Conservation (phyloP, 1,140 invertebrate genomes). For the Magallana angulata region DNA sequence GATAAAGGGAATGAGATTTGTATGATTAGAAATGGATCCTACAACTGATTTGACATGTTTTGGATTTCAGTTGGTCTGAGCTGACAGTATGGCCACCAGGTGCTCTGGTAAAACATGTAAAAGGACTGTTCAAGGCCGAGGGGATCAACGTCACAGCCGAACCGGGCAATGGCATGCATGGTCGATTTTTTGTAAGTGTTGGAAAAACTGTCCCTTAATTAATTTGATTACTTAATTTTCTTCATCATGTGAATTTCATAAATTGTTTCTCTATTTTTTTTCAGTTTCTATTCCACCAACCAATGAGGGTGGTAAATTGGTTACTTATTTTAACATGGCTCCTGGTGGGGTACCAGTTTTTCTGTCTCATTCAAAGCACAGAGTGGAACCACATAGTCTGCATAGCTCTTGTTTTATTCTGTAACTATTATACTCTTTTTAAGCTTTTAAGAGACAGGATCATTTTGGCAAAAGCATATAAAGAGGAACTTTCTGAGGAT, state of each 20-base stretch:
- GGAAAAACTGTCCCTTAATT: not conserved
- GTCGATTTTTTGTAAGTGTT: slow-evolving; percentile 90
- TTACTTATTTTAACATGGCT: slow-evolving; percentile 87
- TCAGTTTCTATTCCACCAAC: slow-evolving; percentile 92
- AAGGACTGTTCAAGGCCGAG: slow-evolving; percentile 89
- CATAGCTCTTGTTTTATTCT: slow-evolving; percentile 89
- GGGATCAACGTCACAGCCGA: slow-evolving; percentile 88
- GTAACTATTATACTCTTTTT: slow-evolving; percentile 95
- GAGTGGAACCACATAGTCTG: slow-evolving; percentile 96
- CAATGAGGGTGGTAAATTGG: slow-evolving; percentile 88
- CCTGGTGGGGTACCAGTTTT: slow-evolving; percentile 88
- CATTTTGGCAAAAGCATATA: slow-evolving; percentile 82
- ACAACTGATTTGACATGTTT: not conserved
- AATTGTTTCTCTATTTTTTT: slow-evolving; percentile 58
- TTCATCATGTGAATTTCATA: not conserved
- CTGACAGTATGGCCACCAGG: slow-evolving; percentile 87
- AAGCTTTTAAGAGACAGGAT: slow-evolving; percentile 92
- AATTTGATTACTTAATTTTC: not conserved
- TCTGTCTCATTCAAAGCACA: slow-evolving; percentile 87
- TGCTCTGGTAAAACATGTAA: slow-evolving; percentile 89
- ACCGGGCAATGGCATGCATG: slow-evolving; percentile 90
- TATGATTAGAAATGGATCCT: not conserved
- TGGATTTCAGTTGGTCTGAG: slow-evolving; percentile 85
- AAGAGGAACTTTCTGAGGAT: slow-evolving; percentile 68
- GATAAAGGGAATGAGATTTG: not conserved